Conservation (phyloP, 2,888 invertebrate species). For the Gandaritis pyraliata region DNA sequence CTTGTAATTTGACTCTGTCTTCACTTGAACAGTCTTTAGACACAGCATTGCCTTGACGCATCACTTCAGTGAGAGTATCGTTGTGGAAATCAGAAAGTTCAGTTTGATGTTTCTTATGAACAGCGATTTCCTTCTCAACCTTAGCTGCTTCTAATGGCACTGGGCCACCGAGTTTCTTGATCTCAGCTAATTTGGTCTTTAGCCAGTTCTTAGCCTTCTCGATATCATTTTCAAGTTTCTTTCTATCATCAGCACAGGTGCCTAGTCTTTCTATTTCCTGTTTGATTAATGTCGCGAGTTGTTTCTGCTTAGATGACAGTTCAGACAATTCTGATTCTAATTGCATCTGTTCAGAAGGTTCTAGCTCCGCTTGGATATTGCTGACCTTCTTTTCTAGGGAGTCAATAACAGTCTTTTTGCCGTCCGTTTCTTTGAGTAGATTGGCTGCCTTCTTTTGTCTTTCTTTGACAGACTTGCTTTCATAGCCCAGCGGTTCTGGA, state of each 20-base stretch:
- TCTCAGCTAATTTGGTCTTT: constrained; percentile 89
- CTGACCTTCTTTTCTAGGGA: constrained; percentile 92
- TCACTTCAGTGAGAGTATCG: constrained; percentile 88
- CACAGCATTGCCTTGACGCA: constrained; percentile 90
- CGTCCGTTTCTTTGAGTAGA: constrained; percentile 92
- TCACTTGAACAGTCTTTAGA: constrained; percentile 92
- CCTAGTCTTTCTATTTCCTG: constrained; percentile 89
- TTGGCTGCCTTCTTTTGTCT: constrained; percentile 89
- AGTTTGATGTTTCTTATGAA: constrained; percentile 89
- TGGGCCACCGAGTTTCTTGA: constrained; percentile 90
- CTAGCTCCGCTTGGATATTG: constrained; percentile 93
- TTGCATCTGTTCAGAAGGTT: constrained; percentile 92
- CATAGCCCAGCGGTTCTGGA: constrained; percentile 89
- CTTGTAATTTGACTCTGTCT: constrained; percentile 87
- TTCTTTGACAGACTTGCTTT: constrained; percentile 90
- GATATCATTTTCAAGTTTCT: constrained; percentile 90
- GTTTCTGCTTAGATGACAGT: constrained; percentile 90
- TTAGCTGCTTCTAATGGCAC: constrained; percentile 91
- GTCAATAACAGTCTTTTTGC: constrained; percentile 92
- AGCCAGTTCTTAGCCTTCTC: constrained; percentile 93
- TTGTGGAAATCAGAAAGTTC: constrained; percentile 92
- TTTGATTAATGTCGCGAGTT: constrained; percentile 88
- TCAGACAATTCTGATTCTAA: constrained; percentile 89
- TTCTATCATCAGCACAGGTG: constrained; percentile 88
- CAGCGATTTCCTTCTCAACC: constrained; percentile 92